Percentiles rank a stretch among this genome's conserved stretches.
phyloP scores from a whole-genome alignment of 1,140 invertebrate species.

The Dreissena polymorpha region DNA sequence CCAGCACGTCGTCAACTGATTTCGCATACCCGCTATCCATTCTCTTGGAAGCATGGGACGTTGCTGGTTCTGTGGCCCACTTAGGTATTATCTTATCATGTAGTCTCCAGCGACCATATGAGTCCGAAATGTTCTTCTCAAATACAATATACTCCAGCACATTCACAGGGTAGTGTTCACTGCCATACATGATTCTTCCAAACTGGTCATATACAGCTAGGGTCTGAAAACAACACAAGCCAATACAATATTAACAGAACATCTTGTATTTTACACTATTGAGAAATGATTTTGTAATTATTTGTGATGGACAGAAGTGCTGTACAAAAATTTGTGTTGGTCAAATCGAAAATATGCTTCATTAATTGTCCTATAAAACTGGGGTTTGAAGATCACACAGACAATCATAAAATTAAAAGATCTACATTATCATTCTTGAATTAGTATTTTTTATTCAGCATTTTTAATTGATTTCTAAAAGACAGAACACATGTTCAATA shows the following conservation, averaged over 20 bases:
- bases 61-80: constrained; percentile 82
- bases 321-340: not conserved
- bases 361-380: too few relatives aligned
- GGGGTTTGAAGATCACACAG: too few relatives aligned
- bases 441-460: too few relatives aligned
- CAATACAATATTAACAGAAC: not conserved
- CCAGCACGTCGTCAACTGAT: too few relatives aligned
- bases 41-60: constrained; percentile 43
- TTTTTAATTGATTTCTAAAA: too few relatives aligned
- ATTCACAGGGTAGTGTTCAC: constrained; percentile 92
- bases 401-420: too few relatives aligned
- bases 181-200: constrained; percentile 95
- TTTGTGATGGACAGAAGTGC: not conserved
- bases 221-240: constrained; percentile 80
- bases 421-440: too few relatives aligned
- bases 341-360: too few relatives aligned
- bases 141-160: constrained; percentile 97
- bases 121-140: constrained; percentile 95
- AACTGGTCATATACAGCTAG: constrained; percentile 98
- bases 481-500: too few relatives aligned
- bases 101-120: constrained; percentile 95
- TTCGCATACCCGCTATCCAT: too few relatives aligned
- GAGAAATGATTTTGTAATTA: not conserved
- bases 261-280: not conserved
- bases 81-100: constrained; percentile 94